phyloP scores from a whole-genome alignment of 2,797 vertebrate species.

The Geotrypetes seraphini region DNA sequence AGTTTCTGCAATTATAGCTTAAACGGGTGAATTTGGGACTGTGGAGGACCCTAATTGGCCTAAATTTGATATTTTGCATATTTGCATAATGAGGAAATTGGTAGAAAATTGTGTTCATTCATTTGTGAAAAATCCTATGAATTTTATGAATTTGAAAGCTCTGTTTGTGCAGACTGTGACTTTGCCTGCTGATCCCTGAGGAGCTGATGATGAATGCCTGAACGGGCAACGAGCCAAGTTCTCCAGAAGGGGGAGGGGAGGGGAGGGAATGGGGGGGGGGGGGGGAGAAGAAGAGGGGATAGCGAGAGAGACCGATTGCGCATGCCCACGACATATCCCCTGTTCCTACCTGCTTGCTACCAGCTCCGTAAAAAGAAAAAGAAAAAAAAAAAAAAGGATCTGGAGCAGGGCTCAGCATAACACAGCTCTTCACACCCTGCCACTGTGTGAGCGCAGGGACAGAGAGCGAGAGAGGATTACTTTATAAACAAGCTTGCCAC shows the following conservation, averaged over 20 bases:
- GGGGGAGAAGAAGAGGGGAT: neutral
- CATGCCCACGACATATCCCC: too few species aligned
- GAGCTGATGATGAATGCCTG: slow-evolving; percentile 68
- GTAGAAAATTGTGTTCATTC: slow-evolving; percentile 99
- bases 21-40: slow-evolving; percentile 96
- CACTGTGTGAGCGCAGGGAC: too few species aligned
- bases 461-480: neutral
- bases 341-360: neutral
- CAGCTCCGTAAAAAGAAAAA: too few species aligned
- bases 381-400: too few species aligned
- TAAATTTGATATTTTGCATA: slow-evolving; percentile 99
- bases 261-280: neutral
- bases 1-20: slow-evolving; percentile 98
- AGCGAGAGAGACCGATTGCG: too few species aligned
- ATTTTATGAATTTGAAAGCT: slow-evolving; percentile 98
- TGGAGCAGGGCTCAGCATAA: too few species aligned
- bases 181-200: slow-evolving; percentile 87
- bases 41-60: slow-evolving; percentile 96
- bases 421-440: too few species aligned
- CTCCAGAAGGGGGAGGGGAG: slow-evolving; percentile 38
- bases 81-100: slow-evolving; percentile 99
- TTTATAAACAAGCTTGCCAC: neutral
- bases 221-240: slow-evolving; percentile 69
- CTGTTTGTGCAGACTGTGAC: slow-evolving; percentile 93
- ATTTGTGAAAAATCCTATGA: slow-evolving; percentile 99